Conservation (phyloP, 2,888 invertebrate genomes). For the Cantharis rustica region DNA sequence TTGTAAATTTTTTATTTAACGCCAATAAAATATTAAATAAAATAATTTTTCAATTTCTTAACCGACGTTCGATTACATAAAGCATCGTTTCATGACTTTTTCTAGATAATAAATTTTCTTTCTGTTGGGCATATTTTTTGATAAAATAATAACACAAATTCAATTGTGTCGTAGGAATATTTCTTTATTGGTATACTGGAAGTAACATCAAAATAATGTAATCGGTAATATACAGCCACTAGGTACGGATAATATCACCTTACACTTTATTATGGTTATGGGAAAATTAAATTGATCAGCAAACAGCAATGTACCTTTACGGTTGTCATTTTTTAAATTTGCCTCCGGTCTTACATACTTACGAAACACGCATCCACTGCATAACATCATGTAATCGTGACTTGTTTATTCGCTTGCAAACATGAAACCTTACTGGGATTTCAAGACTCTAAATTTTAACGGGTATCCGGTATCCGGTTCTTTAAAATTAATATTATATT, state of each 20-base stretch:
- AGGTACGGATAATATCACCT: slow-evolving; percentile 54
- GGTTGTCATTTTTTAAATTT: slow-evolving; percentile 24
- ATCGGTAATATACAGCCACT: slow-evolving; percentile 16
- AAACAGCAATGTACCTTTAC: slow-evolving; percentile 32
- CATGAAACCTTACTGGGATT: background rate
- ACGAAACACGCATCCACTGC: background rate
- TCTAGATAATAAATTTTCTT: background rate
- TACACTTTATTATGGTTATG: slow-evolving; percentile 54
- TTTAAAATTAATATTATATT: background rate
- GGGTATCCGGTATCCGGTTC: no score
- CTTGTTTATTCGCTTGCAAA: background rate
- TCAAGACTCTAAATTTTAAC: background rate
- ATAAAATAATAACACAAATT: no score
- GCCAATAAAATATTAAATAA: background rate
- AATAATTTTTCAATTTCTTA: background rate
- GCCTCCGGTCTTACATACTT: slow-evolving; percentile 43
- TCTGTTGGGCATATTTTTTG: no score
- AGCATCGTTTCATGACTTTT: background rate
- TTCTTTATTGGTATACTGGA: background rate
- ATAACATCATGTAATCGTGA: background rate
- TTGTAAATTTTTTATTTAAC: background rate
- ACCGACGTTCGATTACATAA: background rate
- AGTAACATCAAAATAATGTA: background rate
- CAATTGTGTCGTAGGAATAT: background rate
- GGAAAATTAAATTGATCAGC: slow-evolving; percentile 48